Conservation (phyloP, 2,888 invertebrate genomes). For the Eupithecia insigniata region DNA sequence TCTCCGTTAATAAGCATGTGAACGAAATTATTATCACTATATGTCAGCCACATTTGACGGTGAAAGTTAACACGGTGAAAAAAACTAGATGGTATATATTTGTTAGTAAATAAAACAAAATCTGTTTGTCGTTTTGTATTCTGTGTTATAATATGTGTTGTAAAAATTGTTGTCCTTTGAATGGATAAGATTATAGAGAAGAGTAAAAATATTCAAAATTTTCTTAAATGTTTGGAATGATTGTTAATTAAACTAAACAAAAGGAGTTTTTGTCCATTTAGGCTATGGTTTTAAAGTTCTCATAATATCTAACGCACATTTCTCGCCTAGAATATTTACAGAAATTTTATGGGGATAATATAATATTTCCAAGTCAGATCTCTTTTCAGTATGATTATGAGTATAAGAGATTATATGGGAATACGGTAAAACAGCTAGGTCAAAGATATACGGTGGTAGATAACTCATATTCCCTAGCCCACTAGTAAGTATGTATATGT, state of each 20-base stretch:
- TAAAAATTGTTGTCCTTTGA: neutral
- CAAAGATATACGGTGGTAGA: neutral
- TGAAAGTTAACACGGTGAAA: constrained; percentile 2
- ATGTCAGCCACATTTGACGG: neutral
- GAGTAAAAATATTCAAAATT: neutral
- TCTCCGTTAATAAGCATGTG: constrained; percentile 15
- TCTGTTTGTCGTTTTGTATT: constrained; percentile 7
- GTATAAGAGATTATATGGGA: neutral
- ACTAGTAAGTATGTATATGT: neutral
- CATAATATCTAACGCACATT: neutral
- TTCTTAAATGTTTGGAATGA: neutral
- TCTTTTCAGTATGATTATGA: neutral
- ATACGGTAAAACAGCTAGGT: neutral
- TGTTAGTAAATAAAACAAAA: neutral
- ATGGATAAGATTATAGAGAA: neutral
- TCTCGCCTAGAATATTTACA: neutral
- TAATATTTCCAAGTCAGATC: neutral
- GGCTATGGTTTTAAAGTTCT: neutral
- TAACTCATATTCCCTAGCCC: neutral
- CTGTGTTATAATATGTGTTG: constrained; percentile 33
- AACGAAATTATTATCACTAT: neutral
- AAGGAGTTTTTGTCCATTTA: neutral
- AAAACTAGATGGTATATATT: neutral
- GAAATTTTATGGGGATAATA: neutral
- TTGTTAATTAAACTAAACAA: neutral